Percentiles rank a stretch among this genome's conserved stretches.
Evolutionary conservation across 2,888 invertebrate species (phyloP).

Genomic region (Sussaba pulchella): DNA sequence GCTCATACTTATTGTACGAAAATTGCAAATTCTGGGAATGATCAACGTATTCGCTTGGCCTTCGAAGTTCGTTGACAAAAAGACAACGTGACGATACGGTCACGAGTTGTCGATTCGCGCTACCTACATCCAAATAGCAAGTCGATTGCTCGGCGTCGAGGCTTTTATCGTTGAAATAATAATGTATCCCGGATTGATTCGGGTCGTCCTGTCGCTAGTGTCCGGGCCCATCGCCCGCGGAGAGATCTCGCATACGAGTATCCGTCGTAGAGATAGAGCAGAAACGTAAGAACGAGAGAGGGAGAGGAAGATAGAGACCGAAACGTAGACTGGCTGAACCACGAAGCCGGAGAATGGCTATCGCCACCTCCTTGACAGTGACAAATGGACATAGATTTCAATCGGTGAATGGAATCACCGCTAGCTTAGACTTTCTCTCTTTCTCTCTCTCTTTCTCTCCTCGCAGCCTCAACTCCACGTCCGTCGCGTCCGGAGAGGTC

Average conservation of each 20-base stretch:
- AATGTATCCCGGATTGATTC: conserved; percentile 70
- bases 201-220: not conserved
- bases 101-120: conserved; percentile 79
- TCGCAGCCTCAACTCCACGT: conserved; percentile 54
- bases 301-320: conserved; percentile 55
- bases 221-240: not conserved
- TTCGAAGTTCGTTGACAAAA: conserved; percentile 67
- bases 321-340: conserved; percentile 71
- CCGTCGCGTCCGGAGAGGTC: conserved; percentile 51
- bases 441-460: conserved; percentile 65
- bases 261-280: conserved; percentile 67
- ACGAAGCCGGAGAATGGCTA: conserved; percentile 73
- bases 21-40: conserved; percentile 21
- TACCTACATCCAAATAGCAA: conserved; percentile 62
- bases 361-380: conserved; percentile 88
- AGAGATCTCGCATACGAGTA: conserved; percentile 75
- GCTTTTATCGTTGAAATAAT: conserved; percentile 79
- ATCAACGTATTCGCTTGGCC: conserved; percentile 60
- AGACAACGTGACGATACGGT: conserved; percentile 79
- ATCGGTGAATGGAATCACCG: conserved; percentile 88
- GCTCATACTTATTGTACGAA: conserved; percentile 38
- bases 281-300: conserved; percentile 50
- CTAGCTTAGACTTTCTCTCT: conserved; percentile 71
- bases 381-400: conserved; percentile 92
- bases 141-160: conserved; percentile 77